Base-by-base conservation (phyloP, 2,113 vertebrate genomes). In the Acanthisitta chloris region DNA sequence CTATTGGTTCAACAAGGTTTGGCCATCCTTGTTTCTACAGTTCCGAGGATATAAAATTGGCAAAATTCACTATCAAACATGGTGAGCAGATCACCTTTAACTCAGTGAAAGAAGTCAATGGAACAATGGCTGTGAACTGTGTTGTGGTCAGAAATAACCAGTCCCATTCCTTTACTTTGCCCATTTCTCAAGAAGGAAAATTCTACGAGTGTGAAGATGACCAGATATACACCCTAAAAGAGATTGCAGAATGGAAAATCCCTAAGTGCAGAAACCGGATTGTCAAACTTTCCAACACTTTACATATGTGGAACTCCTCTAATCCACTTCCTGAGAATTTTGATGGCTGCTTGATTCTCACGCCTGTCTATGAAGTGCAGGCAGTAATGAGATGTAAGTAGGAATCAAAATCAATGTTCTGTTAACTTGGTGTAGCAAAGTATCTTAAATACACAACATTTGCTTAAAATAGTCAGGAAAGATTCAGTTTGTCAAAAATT, bases 381-480 rank as follows among this genome's bases (percentile, higher is more conserved):
- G 98, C 97, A 66, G 93, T 99, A 61, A 98, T 98, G 97, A 98
- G 98, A 95, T 98, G 99, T 99, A 97, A 99, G 99, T 98, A 97
- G 81, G n/a, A 69, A 61, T 49, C 26, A 55, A 78, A 67, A 84
- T 84, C 46, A 49, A n/a, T 34, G 4, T 48, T 73, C 36, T 93
- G 4, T 58, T 69, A 14, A 19, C 33, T 65, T 2, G 3, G 12
- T 16, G 28, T n/a, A 59, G 7, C 17, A 62, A 89, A 40, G 8
- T 61, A 57, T 7, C n/a, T 51, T 76, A 80, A 88, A 77, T 25
- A 36, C 4, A 55, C 13, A 38, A 16, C 29, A 55, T 48, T 61
- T 70, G 20, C 18, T 80, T 78, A 42, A 82, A 89, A 58, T 40
- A 94, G 6, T 5, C 29, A 59, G 33, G 34, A 61, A 78, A 43